These are phyloP conservation scores for Oophaga sylvatica DNA, from an alignment of 2,797 vertebrate species.

Conservation along the genomic window DNA sequence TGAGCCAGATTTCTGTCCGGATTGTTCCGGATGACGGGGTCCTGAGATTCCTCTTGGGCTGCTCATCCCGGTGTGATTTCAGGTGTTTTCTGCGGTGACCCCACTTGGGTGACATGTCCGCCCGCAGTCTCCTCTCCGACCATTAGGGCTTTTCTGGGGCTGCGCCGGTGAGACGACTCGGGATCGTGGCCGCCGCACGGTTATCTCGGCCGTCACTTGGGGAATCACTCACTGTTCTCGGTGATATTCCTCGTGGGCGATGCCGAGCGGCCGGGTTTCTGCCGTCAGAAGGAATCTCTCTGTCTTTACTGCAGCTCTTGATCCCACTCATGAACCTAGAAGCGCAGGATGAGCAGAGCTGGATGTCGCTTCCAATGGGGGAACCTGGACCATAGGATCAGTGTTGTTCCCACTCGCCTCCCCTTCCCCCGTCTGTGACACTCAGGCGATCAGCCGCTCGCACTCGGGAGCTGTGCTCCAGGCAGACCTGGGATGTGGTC, in stretches of 20 bases:
- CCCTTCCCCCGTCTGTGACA: background rate
- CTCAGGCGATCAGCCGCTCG: constrained; percentile 12
- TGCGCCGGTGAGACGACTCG: no score
- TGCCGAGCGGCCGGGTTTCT: no score
- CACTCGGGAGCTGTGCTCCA: background rate
- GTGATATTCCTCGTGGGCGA: no score
- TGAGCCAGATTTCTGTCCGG: constrained; percentile 49
- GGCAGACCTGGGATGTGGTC: constrained; percentile 12
- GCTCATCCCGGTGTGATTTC: constrained; percentile 27
- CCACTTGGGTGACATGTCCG: constrained; percentile 9
- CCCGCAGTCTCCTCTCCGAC: background rate
- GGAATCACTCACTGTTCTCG: no score
- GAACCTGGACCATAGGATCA: background rate
- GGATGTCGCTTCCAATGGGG: no score
- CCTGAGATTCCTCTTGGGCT: constrained; percentile 45
- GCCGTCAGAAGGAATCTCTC: no score
- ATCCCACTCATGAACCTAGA: background rate
- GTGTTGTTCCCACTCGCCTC: background rate
- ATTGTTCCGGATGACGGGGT: constrained; percentile 15
- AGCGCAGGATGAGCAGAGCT: background rate
- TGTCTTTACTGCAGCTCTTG: background rate
- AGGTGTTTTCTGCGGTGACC: constrained; percentile 43
- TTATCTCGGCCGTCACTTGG: no score
- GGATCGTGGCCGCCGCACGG: no score
- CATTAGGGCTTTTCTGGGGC: no score